phyloP scores from a whole-genome alignment of 2,888 invertebrate species.

The Agapetus fuscipes region DNA sequence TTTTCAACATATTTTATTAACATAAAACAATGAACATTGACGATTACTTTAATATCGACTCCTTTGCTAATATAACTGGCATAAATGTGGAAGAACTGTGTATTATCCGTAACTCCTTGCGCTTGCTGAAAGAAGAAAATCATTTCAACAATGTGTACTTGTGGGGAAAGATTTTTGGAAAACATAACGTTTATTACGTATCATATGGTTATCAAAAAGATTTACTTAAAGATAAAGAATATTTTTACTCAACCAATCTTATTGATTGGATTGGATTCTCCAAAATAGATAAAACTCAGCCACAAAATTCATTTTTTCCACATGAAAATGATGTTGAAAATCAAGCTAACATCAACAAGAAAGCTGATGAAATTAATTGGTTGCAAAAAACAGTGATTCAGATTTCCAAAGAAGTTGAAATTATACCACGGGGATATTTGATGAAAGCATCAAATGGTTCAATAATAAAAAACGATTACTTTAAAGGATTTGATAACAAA shows the following conservation, averaged over 20 bases:
- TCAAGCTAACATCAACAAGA: too few species aligned
- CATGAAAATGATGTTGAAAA: too few species aligned
- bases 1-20: too few species aligned
- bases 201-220: constrained; percentile 71
- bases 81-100: constrained; percentile 63
- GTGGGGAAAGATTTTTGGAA: constrained; percentile 77
- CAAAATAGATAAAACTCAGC: too few species aligned
- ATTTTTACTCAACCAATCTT: constrained; percentile 68
- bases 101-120: constrained; percentile 65
- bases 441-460: constrained; percentile 38
- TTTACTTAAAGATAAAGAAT: constrained; percentile 59
- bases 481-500: neutral
- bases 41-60: too few species aligned
- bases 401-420: neutral
- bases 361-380: constrained; percentile 23
- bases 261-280: constrained; percentile 62
- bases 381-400: neutral
- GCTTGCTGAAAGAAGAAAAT: constrained; percentile 73
- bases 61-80: neutral
- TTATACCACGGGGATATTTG: constrained; percentile 23
- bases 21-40: too few species aligned
- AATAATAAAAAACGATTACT: constrained; percentile 23
- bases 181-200: constrained; percentile 61
- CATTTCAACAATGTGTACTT: constrained; percentile 74
- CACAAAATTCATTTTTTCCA: too few species aligned